Percentiles rank a stretch among this genome's conserved stretches.
Conservation (phyloP, 1,140 invertebrate genomes). For the Zaprionus kolodkinae region DNA sequence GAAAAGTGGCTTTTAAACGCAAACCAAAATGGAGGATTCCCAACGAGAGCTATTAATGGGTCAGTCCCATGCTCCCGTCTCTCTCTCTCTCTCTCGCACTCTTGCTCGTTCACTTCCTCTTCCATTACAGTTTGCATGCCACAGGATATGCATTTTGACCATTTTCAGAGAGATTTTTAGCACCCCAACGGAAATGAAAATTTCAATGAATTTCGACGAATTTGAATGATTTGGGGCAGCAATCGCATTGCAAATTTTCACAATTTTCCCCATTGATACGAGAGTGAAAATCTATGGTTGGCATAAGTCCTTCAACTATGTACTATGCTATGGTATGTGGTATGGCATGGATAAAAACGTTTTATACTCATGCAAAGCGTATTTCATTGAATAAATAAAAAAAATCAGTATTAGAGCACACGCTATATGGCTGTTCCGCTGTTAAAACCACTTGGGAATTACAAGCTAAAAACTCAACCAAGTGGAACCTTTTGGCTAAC, state of each 20-base stretch:
- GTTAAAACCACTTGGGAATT: conserved; percentile 1
- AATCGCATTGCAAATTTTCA: conserved; percentile 1
- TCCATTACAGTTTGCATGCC: conserved; percentile 9
- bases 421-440: too few relatives aligned
- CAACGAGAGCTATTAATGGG: conserved; percentile 12
- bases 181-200: conserved; percentile 42
- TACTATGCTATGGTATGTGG: background rate
- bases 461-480: background rate
- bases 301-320: background rate
- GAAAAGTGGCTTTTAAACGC: conserved; percentile 38
- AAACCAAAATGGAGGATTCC: conserved; percentile 16
- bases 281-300: background rate
- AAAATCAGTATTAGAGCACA: background rate
- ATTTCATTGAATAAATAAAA: background rate
- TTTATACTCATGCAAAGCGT: background rate
- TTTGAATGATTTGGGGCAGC: conserved; percentile 30
- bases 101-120: background rate
- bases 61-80: background rate
- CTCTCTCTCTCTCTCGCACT: background rate
- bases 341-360: background rate
- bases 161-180: conserved; percentile 5
- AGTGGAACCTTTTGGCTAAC: conserved; percentile 18
- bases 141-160: conserved; percentile 15
- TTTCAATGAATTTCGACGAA: conserved; percentile 18
- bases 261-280: conserved; percentile 4